phyloP scores from a whole-genome alignment of 2,113 vertebrate species.

The Isurus oxyrinchus region DNA sequence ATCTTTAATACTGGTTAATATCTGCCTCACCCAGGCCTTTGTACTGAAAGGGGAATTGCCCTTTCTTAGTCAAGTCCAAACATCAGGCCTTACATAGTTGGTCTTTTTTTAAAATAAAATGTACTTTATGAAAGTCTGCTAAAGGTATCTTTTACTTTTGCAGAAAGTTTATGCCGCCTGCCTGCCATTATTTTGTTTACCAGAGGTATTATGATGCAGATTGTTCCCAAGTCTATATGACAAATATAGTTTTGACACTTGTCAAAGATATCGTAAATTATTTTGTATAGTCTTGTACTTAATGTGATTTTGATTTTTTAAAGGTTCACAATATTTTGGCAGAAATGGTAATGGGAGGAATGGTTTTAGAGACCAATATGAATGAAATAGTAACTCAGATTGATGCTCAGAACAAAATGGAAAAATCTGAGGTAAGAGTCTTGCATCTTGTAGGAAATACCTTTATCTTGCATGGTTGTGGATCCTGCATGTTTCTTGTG shows the following conservation, averaged over 20 bases:
- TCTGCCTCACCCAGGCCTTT: neutral
- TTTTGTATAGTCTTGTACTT: neutral
- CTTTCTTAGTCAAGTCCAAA: neutral
- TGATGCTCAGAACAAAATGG: constrained; percentile 95
- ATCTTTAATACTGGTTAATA: neutral
- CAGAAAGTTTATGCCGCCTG: neutral
- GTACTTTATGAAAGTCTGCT: neutral
- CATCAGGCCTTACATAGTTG: neutral
- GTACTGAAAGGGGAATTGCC: neutral
- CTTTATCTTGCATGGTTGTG: neutral
- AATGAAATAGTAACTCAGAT: constrained; percentile 97
- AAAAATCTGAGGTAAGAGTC: constrained; percentile 70
- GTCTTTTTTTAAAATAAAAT: neutral
- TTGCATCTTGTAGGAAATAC: neutral
- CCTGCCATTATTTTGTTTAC: neutral
- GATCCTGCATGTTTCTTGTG: constrained; percentile 7
- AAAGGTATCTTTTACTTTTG: neutral
- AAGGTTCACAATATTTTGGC: constrained; percentile 97
- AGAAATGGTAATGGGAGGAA: constrained; percentile 99
- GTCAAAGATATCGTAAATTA: constrained; percentile 56
- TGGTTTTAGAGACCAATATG: constrained; percentile 99
- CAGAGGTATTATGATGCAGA: too few species aligned
- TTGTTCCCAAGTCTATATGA: constrained; percentile 49
- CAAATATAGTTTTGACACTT: constrained; percentile 95
- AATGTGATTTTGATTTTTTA: neutral